These are phyloP conservation scores for Dendrocincla fuliginosa DNA, from an alignment of 2,797 vertebrate genomes.

Conservation along the genomic window DNA sequence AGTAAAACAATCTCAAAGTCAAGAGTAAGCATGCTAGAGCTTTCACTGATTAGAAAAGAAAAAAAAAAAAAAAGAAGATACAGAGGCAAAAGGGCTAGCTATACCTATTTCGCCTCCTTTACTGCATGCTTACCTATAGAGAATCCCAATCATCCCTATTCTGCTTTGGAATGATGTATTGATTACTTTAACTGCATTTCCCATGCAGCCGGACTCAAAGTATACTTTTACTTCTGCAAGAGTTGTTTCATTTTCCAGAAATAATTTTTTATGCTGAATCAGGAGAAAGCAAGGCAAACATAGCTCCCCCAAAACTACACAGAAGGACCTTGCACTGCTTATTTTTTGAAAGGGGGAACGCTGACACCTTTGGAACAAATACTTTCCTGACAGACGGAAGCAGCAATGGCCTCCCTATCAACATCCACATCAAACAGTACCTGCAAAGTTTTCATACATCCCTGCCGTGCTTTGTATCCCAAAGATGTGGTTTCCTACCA, in stretches of 20 bases:
- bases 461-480: neutral
- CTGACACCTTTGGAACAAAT: neutral
- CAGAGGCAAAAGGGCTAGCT: neutral
- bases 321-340: neutral
- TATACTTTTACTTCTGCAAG: neutral
- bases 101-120: neutral
- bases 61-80: neutral
- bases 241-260: neutral
- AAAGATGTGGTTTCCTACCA: neutral
- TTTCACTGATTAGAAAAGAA: neutral
- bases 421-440: neutral
- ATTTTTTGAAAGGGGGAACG: neutral
- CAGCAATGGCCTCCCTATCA: neutral
- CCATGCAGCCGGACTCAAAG: neutral
- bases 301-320: neutral
- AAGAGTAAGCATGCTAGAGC: neutral
- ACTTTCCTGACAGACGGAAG: neutral
- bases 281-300: neutral
- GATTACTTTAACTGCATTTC: neutral
- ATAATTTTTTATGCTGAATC: neutral
- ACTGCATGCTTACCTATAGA: rapidly evolving
- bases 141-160: neutral
- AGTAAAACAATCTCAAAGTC: neutral
- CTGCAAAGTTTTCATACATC: neutral
- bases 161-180: neutral